These are phyloP conservation scores for Palloptera scutellata DNA, from an alignment of 2,888 invertebrate species.

Conservation along the genomic window DNA sequence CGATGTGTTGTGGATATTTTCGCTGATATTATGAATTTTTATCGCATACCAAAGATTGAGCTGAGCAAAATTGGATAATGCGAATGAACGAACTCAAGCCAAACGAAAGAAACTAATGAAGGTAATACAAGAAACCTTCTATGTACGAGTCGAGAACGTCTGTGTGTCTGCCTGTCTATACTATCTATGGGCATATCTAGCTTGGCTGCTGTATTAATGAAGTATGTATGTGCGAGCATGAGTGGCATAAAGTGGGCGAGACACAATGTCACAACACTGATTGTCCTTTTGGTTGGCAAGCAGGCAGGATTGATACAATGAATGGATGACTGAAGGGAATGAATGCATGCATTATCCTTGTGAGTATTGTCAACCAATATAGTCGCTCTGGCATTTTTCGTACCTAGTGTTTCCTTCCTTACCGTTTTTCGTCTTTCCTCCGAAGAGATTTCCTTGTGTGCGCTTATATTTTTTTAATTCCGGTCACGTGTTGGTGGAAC, in stretches of 20 bases:
- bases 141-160: conserved; percentile 36
- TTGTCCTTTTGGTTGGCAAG: conserved; percentile 17
- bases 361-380: too few species aligned
- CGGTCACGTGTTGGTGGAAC: conserved; percentile 41
- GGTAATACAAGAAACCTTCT: conserved; percentile 26
- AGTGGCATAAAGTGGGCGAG: not conserved
- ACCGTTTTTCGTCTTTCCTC: not conserved
- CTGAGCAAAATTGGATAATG: too few species aligned
- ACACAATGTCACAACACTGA: conserved; percentile 25
- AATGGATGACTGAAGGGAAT: too few species aligned
- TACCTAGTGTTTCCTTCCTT: not conserved
- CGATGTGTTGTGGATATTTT: too few species aligned
- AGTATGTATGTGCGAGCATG: not conserved
- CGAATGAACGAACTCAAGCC: too few species aligned
- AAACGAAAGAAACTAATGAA: conserved; percentile 10
- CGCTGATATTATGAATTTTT: too few species aligned
- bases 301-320: not conserved
- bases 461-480: conserved; percentile 44
- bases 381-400: too few species aligned
- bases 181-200: too few species aligned
- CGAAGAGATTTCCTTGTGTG: conserved; percentile 8
- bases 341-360: too few species aligned
- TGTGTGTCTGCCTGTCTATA: too few species aligned
- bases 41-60: too few species aligned
- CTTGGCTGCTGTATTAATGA: too few species aligned